phyloP scores from a whole-genome alignment of 2,888 invertebrate species.

The Pyrochroa serraticornis region DNA sequence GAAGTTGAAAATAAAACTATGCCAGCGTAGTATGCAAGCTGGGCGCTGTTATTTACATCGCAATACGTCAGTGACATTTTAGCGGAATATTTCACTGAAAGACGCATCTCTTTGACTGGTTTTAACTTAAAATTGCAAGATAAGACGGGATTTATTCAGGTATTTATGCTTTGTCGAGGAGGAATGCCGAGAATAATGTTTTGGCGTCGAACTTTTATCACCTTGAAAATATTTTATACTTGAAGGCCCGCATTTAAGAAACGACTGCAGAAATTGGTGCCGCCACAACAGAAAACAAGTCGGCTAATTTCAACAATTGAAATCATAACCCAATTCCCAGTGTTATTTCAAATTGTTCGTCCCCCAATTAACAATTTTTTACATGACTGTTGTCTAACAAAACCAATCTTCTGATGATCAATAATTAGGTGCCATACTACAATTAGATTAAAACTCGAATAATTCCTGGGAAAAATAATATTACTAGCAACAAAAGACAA shows the following conservation, averaged over 20 bases:
- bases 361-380: too few relatives aligned
- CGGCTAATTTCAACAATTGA: neutral
- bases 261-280: slow-evolving; percentile 17
- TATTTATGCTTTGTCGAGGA: slow-evolving; percentile 37
- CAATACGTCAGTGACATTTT: slow-evolving; percentile 58
- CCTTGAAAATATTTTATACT: slow-evolving; percentile 34
- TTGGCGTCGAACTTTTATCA: slow-evolving; percentile 45
- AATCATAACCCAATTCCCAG: neutral
- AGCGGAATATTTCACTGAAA: slow-evolving; percentile 48
- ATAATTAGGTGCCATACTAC: too few relatives aligned
- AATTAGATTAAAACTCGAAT: too few relatives aligned
- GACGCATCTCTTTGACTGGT: slow-evolving; percentile 45
- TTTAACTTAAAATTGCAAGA: slow-evolving; percentile 48
- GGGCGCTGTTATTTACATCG: slow-evolving; percentile 51
- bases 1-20: slow-evolving; percentile 57
- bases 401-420: too few relatives aligned
- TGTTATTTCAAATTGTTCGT: neutral
- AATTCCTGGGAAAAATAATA: too few relatives aligned
- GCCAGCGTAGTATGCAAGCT: slow-evolving; percentile 56
- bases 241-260: slow-evolving; percentile 16
- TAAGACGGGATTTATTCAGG: slow-evolving; percentile 47
- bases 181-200: slow-evolving; percentile 49
- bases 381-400: too few relatives aligned
- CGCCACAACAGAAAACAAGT: slow-evolving; percentile 5
- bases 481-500: too few relatives aligned